Percentiles rank a stretch among this genome's conserved stretches.
phyloP scores from a whole-genome alignment of 2,797 vertebrate species.

The Uromys caudimaculatus region DNA sequence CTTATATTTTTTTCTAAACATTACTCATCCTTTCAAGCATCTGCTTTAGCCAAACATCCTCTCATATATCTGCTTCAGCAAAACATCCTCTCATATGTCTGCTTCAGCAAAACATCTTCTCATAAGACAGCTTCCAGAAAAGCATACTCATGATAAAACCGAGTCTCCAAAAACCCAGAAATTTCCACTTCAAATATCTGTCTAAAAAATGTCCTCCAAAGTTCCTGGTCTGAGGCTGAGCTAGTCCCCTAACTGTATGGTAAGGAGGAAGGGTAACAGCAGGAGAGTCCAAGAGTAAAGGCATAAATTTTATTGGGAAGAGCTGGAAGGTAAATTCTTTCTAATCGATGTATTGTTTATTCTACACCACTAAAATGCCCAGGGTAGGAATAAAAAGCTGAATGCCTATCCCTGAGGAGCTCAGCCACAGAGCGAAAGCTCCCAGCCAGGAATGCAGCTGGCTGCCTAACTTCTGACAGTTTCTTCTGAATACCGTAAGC shows the following conservation, averaged over 20 bases:
- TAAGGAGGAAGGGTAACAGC: background rate
- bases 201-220: background rate
- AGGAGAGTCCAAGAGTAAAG: too few relatives aligned
- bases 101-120: too few relatives aligned
- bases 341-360: background rate
- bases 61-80: too few relatives aligned
- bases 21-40: too few relatives aligned
- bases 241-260: background rate
- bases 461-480: background rate
- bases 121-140: too few relatives aligned
- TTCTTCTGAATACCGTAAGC: background rate
- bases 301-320: background rate
- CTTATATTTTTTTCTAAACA: background rate
- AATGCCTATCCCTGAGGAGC: background rate
- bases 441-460: background rate
- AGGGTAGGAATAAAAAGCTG: background rate
- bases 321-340: background rate
- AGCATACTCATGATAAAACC: background rate
- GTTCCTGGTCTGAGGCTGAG: too few relatives aligned
- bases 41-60: too few relatives aligned
- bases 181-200: background rate
- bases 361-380: background rate
- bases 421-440: background rate
- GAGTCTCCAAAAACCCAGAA: background rate
- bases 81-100: too few relatives aligned